Evolutionary conservation across 2,888 invertebrate genomes (phyloP).

Genomic region (Apamea crenata): DNA sequence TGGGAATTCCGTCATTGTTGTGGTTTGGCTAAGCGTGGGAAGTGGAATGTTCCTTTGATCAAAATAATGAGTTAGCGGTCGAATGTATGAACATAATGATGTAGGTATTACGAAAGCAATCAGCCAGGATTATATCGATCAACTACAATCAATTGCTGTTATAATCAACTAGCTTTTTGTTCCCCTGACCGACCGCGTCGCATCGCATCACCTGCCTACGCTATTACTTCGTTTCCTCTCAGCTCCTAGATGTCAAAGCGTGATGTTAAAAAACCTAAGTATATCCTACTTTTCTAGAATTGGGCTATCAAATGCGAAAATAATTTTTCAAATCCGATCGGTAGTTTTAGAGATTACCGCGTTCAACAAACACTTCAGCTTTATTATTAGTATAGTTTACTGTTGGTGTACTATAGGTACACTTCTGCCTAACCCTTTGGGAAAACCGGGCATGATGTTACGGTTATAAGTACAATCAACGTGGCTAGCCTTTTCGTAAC

Average conservation of each 20-base stretch:
- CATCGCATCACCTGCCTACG: too few species aligned
- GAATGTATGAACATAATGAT: slow-evolving; percentile 29
- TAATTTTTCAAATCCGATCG: too few species aligned
- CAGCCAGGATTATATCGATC: not conserved
- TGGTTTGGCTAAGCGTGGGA: slow-evolving; percentile 44
- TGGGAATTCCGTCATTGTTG: slow-evolving; percentile 35
- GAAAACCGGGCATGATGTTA: too few species aligned
- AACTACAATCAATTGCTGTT: not conserved
- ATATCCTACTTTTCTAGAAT: not conserved
- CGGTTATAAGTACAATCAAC: too few species aligned
- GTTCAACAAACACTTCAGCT: too few species aligned
- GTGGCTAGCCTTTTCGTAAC: too few species aligned
- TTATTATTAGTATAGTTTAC: too few species aligned
- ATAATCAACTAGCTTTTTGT: not conserved
- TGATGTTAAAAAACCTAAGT: not conserved
- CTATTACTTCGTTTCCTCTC: not conserved
- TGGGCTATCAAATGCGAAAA: too few species aligned
- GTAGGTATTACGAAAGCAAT: slow-evolving; percentile 9
- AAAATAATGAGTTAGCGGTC: slow-evolving; percentile 36
- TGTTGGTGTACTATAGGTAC: too few species aligned
- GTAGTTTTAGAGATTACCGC: too few species aligned
- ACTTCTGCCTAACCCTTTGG: too few species aligned
- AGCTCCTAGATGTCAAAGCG: not conserved
- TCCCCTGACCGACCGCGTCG: not conserved
- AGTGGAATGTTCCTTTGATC: slow-evolving; percentile 19